Evolutionary conservation across 2,888 invertebrate species (phyloP), one percentile per base, ranked within the genome.

Genomic region (Oscheius sp.): DNA sequence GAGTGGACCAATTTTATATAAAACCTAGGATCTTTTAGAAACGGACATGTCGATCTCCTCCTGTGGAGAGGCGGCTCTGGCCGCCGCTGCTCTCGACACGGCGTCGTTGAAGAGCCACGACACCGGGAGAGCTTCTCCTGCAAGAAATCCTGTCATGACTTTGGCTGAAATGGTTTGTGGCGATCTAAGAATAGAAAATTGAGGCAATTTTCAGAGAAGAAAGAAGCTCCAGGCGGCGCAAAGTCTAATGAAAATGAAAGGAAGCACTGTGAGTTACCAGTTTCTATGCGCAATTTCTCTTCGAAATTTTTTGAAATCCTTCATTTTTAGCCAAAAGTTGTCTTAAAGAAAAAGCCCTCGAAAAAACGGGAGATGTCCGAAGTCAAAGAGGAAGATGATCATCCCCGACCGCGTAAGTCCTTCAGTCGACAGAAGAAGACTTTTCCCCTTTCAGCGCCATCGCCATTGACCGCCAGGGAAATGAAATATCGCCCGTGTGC

Each of bases 401-500:
- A 16, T 12, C 53, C 53, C 16, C 53, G 45, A 45, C 70, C 69
- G n/a, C 45, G 70, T 41, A 56, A 27, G 18, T 56, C 13, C 3
- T 7, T 35, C 35, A 3, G 9, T 35, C 3, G 35, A 35, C 35
- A 6, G n/a, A n/a, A 35, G 5, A 35, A 35, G 9, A 35, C 9
- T 6, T 49, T 13, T 49, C 49, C 35, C 3, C n/a, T 70, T 80
- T 59, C 72, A 81, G 79, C 77, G 6, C 16, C 58, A 1, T 79
- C 79, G 0, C 81, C 81, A 0, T 56, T 83, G 2, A 72, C 78
- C 7, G 74, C 78, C 16, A 59, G 71, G 12, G 73, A 81, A 55
- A 66, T 76, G 2, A 45, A 72, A 7, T 85, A 78, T 71, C 74
- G 76, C 0, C 81, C 85, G 21, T 79, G 81, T 59, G 77, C 80